Conservation (phyloP, 2,113 vertebrate species). For the Hucho hucho region DNA sequence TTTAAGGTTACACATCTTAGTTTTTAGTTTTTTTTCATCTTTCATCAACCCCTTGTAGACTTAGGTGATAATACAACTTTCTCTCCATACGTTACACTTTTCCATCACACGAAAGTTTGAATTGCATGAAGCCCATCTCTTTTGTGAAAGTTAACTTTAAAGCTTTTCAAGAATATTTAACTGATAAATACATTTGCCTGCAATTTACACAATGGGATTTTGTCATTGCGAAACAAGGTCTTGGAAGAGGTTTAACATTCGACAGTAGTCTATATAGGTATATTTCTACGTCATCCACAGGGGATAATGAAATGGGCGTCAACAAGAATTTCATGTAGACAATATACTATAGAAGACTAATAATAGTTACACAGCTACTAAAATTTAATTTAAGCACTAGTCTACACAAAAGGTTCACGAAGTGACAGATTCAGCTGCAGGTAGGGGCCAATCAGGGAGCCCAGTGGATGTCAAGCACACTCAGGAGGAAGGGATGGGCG, state of each 20-base stretch:
- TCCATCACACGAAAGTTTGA: conserved; percentile 12
- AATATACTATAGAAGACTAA: conserved; percentile 20
- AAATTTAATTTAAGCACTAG: conserved; percentile 24
- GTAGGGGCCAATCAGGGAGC: conserved; percentile 14
- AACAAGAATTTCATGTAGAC: conserved; percentile 29
- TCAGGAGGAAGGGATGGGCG: conserved; percentile 40
- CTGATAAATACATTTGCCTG: conserved; percentile 37
- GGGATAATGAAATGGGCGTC: conserved; percentile 26
- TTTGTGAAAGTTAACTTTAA: conserved; percentile 20
- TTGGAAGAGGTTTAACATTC: conserved; percentile 34
- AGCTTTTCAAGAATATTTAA: conserved; percentile 16
- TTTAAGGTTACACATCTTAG: conserved; percentile 26
- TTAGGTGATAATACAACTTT: conserved; percentile 23
- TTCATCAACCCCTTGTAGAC: conserved; percentile 9
- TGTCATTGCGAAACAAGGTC: conserved; percentile 15
- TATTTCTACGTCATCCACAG: conserved; percentile 54
- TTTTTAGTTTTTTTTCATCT: not conserved
- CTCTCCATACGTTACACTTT: not conserved
- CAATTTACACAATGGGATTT: conserved; percentile 67
- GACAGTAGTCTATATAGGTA: conserved; percentile 1
- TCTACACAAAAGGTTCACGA: conserved; percentile 45
- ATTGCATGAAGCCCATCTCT: conserved; percentile 27
- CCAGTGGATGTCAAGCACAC: conserved; percentile 57
- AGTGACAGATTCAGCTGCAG: conserved; percentile 39
- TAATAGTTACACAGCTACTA: conserved; percentile 26